Evolutionary conservation across 2,888 invertebrate genomes (phyloP).

Genomic region (Hyposoter didymator): DNA sequence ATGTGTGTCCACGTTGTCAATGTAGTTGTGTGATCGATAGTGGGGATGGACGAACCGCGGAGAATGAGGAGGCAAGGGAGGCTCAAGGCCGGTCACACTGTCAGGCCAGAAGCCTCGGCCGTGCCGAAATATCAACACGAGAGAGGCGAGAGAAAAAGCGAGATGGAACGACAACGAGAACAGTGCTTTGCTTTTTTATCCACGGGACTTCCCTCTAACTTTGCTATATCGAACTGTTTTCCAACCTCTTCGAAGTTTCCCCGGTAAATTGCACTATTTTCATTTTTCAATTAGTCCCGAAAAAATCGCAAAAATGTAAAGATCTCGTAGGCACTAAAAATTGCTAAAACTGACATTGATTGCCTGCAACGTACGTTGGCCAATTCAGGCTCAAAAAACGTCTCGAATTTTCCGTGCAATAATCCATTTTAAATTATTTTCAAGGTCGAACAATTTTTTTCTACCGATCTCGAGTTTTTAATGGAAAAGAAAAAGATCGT

Average conservation of each 20-base stretch:
- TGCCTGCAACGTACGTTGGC: not conserved
- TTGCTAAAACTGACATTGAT: too few relatives aligned
- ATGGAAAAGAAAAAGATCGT: not conserved
- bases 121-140: conserved; percentile 68
- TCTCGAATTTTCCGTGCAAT: not conserved
- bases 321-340: not conserved
- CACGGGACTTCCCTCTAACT: conserved; percentile 49
- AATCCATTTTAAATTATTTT: not conserved
- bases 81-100: conserved; percentile 74
- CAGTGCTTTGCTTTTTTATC: conserved; percentile 41
- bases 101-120: conserved; percentile 70
- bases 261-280: not conserved
- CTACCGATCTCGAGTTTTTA: not conserved
- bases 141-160: conserved; percentile 48
- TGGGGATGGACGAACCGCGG: conserved; percentile 54
- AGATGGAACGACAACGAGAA: conserved; percentile 14
- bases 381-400: not conserved
- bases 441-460: not conserved
- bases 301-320: not conserved
- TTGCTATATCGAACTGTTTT: conserved; percentile 39
- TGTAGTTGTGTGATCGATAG: conserved; percentile 38
- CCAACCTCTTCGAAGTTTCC: conserved; percentile 9
- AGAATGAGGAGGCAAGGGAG: conserved; percentile 70
- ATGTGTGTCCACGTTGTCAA: conserved; percentile 41
- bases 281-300: not conserved